Conservation (phyloP, 2,113 vertebrate genomes). For the Riparia riparia region DNA sequence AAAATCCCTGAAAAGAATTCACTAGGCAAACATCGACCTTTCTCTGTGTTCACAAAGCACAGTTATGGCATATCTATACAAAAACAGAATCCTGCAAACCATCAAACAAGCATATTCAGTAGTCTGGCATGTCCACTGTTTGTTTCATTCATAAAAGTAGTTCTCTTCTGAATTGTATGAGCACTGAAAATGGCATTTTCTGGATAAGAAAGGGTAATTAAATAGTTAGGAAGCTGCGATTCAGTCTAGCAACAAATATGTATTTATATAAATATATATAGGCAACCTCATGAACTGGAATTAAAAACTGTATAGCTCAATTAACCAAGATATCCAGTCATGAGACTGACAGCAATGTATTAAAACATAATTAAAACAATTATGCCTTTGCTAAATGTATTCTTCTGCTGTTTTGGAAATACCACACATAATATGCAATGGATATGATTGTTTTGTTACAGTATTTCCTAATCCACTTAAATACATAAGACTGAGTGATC, state of each 20-base stretch:
- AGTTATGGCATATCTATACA: background rate
- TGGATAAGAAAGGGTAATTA: background rate
- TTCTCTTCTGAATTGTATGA: background rate
- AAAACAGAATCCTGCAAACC: background rate
- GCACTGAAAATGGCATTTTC: background rate
- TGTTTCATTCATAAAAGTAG: background rate
- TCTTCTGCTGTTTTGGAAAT: background rate
- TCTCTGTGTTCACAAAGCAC: background rate
- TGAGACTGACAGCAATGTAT: background rate
- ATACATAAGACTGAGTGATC: background rate
- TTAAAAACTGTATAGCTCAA: background rate
- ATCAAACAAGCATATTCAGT: background rate
- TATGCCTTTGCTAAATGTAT: background rate
- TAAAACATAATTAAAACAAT: background rate
- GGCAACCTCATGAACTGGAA: background rate
- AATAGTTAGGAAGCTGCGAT: background rate
- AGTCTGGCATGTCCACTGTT: background rate
- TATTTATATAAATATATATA: background rate
- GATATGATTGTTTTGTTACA: background rate
- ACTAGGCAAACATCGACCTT: background rate
- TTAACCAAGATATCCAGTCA: background rate
- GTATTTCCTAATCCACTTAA: background rate
- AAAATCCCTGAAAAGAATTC: background rate
- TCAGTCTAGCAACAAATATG: background rate
- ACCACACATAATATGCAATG: background rate